phyloP scores from a whole-genome alignment of 2,888 invertebrate species.

The Eilema griseolum region DNA sequence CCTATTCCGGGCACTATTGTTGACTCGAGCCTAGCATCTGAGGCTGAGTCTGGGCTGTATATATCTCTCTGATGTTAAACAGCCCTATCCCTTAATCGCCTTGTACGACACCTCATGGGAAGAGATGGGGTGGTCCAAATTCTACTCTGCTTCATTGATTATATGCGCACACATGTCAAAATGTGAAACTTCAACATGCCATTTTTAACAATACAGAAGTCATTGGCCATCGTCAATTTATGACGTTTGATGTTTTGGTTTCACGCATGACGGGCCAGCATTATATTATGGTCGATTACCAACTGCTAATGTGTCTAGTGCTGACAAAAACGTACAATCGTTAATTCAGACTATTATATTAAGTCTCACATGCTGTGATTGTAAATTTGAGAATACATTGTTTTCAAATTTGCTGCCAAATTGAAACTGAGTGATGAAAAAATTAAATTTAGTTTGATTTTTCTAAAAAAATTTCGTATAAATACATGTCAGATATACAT shows the following conservation, averaged over 20 bases:
- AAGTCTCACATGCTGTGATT: slow-evolving; percentile 1
- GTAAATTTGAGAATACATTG: neutral
- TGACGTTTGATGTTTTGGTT: neutral
- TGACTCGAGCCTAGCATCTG: too few relatives aligned
- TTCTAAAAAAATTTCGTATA: too few relatives aligned
- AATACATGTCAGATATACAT: too few relatives aligned
- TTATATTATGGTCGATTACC: neutral
- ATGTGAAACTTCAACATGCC: neutral
- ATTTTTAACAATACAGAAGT: neutral
- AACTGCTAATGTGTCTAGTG: neutral
- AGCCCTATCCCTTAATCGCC: too few relatives aligned
- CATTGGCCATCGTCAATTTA: neutral
- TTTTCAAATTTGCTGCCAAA: neutral
- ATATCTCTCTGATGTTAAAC: too few relatives aligned
- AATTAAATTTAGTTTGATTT: neutral
- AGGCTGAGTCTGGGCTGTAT: too few relatives aligned
- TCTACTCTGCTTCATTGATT: too few relatives aligned
- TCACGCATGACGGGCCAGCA: neutral
- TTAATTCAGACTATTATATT: neutral
- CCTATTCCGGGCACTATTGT: too few relatives aligned
- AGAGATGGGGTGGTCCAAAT: too few relatives aligned
- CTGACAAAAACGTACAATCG: neutral
- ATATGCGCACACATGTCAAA: too few relatives aligned
- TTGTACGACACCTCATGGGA: too few relatives aligned
- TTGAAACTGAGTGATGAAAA: neutral